Percentiles rank a stretch among this genome's conserved stretches.
These are phyloP conservation scores for Indicator indicator DNA, from an alignment of 2,113 vertebrate genomes.

Conservation along the genomic window DNA sequence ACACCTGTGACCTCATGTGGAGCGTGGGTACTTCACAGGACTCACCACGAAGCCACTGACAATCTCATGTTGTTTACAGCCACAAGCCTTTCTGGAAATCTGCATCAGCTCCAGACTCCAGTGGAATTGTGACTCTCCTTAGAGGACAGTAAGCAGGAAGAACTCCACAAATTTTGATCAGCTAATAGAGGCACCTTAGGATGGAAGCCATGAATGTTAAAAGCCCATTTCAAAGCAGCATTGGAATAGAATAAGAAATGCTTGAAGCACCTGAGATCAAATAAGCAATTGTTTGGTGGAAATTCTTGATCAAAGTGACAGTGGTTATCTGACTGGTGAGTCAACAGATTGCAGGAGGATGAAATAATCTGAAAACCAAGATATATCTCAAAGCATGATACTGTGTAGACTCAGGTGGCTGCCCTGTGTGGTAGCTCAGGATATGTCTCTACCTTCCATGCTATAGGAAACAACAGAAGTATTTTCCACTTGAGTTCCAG, in stretches of 20 bases:
- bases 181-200: not conserved
- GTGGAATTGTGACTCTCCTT: not conserved
- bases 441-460: not conserved
- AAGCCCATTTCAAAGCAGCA: conserved; percentile 48
- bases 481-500: conserved; percentile 65
- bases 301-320: not conserved
- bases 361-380: not conserved
- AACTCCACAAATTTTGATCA: conserved; percentile 5
- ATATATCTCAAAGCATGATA: not conserved
- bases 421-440: not conserved
- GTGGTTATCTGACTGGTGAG: not conserved
- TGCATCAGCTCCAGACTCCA: not conserved
- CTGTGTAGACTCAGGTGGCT: not conserved
- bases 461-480: conserved; percentile 60
- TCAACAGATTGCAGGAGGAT: not conserved
- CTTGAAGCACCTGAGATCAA: conserved; percentile 27
- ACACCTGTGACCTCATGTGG: not conserved
- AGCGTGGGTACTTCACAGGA: not conserved
- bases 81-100: not conserved
- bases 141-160: not conserved
- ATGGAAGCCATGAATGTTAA: not conserved
- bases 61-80: not conserved
- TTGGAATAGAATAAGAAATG: not conserved
- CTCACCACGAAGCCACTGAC: not conserved
- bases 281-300: conserved; percentile 23